Evolutionary conservation across 2,888 invertebrate species (phyloP).

Genomic region (Sylvicola fuscatus): DNA sequence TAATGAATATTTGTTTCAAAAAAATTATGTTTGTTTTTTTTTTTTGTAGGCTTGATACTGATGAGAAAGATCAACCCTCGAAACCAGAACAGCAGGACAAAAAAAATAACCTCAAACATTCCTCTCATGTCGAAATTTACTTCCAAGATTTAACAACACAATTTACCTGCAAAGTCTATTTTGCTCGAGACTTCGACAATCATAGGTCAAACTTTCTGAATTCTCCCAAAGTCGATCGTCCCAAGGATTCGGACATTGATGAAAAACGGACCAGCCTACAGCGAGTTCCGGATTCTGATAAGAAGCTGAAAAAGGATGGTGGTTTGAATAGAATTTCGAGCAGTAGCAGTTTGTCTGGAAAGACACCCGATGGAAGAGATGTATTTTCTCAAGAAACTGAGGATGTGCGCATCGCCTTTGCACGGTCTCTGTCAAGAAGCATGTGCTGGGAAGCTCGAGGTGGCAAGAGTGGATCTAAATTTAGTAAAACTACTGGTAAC

Average conservation of each 20-base stretch:
- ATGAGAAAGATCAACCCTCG: slow-evolving; percentile 11
- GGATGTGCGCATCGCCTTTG: slow-evolving; percentile 41
- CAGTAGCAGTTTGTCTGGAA: slow-evolving; percentile 23
- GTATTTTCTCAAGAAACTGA: slow-evolving; percentile 13
- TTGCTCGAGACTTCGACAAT: slow-evolving; percentile 75
- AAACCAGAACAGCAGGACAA: background rate
- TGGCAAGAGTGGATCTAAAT: slow-evolving; percentile 93
- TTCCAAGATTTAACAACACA: slow-evolving; percentile 47
- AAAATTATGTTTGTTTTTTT: background rate
- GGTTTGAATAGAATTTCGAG: slow-evolving; percentile 15
- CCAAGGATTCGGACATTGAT: slow-evolving; percentile 1
- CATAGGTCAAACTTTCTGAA: slow-evolving; percentile 33
- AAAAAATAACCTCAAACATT: slow-evolving; percentile 16
- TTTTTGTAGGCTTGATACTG: slow-evolving; percentile 10
- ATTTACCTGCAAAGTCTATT: slow-evolving; percentile 77
- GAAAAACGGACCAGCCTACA: slow-evolving; percentile 11
- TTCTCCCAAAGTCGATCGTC: slow-evolving; percentile 6
- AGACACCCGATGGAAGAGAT: background rate
- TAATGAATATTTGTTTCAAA: background rate
- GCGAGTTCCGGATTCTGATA: slow-evolving; percentile 1
- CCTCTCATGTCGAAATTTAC: slow-evolving; percentile 31
- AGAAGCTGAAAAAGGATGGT: slow-evolving; percentile 12
- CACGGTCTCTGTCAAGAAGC: slow-evolving; percentile 70
- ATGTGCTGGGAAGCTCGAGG: slow-evolving; percentile 86
- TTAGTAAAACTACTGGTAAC: slow-evolving; percentile 76